Percentiles rank a stretch among this genome's conserved stretches.
These are phyloP conservation scores for Pluvialis apricaria DNA, from an alignment of 2,113 vertebrate species.

Conservation along the genomic window DNA sequence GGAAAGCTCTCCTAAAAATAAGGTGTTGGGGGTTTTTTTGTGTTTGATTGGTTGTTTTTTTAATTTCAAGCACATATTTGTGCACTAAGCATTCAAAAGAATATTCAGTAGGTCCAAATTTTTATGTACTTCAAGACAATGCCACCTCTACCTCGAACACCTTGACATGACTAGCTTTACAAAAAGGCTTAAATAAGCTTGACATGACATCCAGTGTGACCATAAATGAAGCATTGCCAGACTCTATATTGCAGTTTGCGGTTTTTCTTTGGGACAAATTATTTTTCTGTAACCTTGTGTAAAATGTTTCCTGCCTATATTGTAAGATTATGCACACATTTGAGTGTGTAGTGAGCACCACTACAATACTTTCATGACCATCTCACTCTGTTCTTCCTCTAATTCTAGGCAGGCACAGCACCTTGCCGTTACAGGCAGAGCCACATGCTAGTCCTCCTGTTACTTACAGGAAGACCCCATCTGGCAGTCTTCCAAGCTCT, in stretches of 20 bases:
- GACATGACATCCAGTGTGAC: background rate
- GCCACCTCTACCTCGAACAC: background rate
- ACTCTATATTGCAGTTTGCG: fast-evolving
- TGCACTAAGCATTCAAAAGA: background rate
- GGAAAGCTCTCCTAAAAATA: background rate
- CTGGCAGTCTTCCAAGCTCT: background rate
- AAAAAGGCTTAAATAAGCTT: background rate
- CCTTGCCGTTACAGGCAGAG: background rate
- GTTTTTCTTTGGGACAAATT: background rate
- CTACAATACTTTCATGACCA: background rate
- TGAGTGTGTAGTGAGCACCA: background rate
- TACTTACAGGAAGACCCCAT: background rate
- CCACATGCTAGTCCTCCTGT: background rate
- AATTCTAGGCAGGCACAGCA: background rate
- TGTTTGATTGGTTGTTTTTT: background rate
- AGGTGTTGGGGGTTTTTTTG: background rate
- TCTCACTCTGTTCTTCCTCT: background rate
- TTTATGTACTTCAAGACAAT: background rate
- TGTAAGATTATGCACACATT: background rate
- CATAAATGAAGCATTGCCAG: background rate
- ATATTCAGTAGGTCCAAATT: background rate
- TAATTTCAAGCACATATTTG: background rate
- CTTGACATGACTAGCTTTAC: background rate
- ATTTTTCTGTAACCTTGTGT: background rate
- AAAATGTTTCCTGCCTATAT: background rate